Conservation (phyloP, 2,797 vertebrate species). For the Pyrrhura leucotis region DNA sequence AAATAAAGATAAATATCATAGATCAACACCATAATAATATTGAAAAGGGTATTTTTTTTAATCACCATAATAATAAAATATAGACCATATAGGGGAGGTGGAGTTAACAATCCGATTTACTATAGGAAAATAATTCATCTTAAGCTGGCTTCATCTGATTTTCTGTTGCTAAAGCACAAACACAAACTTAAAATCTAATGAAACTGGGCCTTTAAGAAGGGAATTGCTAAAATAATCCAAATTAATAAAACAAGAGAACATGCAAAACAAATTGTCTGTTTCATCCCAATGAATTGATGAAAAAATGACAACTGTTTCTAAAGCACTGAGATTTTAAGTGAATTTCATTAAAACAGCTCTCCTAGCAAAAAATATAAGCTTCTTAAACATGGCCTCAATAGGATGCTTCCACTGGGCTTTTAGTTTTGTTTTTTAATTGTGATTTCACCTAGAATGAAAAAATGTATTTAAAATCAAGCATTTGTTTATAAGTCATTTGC, state of each 20-base stretch:
- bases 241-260: not conserved
- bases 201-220: not conserved
- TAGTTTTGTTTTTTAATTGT: not conserved
- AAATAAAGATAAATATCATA: not conserved
- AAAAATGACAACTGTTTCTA: not conserved
- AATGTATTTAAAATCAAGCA: not conserved
- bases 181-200: not conserved
- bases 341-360: not conserved
- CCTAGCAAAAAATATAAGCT: not conserved
- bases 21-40: not conserved
- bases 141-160: not conserved
- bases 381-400: not conserved
- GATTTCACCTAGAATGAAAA: not conserved
- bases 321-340: not conserved
- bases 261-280: not conserved
- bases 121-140: not conserved
- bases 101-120: not conserved
- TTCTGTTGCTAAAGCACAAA: not conserved
- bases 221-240: slow-evolving; percentile 4
- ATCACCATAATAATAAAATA: not conserved
- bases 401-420: not conserved
- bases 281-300: not conserved
- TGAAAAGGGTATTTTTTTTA: not conserved
- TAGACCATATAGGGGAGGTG: not conserved
- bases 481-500: not conserved